Percentiles rank a stretch among this genome's conserved stretches.
Evolutionary conservation across 2,113 vertebrate genomes (phyloP).

Genomic region (Antigone vipio): DNA sequence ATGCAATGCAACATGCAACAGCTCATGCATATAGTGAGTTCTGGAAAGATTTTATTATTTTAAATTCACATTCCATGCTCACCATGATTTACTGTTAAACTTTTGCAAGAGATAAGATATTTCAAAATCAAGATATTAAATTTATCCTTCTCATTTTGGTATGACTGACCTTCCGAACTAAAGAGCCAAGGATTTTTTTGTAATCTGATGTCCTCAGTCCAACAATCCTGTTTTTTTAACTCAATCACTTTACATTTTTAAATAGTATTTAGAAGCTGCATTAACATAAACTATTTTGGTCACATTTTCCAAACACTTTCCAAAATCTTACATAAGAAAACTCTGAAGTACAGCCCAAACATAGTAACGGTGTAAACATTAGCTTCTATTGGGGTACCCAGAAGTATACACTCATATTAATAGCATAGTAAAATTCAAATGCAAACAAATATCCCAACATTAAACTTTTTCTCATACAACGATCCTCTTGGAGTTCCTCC

Average conservation of each 20-base stretch:
- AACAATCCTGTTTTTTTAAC: background rate
- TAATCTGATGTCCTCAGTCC: background rate
- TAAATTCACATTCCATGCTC: background rate
- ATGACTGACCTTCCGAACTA: background rate
- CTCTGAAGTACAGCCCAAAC: background rate
- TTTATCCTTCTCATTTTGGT: background rate
- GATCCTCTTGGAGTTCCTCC: background rate
- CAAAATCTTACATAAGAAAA: constrained; percentile 3
- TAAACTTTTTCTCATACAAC: background rate
- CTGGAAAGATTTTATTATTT: background rate
- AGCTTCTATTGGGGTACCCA: background rate
- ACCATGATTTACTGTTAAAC: background rate
- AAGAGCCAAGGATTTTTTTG: background rate
- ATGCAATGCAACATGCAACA: background rate
- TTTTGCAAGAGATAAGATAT: background rate
- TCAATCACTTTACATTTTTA: background rate
- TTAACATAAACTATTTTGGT: constrained; percentile 6
- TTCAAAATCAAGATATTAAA: background rate
- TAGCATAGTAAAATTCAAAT: background rate
- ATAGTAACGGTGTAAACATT: background rate
- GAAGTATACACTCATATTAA: background rate
- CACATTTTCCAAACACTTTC: background rate
- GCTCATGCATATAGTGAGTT: background rate
- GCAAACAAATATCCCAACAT: background rate
- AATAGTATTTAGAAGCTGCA: background rate